Base-by-base conservation (phyloP, 2,113 vertebrate species). In the Bettongia penicillata region DNA sequence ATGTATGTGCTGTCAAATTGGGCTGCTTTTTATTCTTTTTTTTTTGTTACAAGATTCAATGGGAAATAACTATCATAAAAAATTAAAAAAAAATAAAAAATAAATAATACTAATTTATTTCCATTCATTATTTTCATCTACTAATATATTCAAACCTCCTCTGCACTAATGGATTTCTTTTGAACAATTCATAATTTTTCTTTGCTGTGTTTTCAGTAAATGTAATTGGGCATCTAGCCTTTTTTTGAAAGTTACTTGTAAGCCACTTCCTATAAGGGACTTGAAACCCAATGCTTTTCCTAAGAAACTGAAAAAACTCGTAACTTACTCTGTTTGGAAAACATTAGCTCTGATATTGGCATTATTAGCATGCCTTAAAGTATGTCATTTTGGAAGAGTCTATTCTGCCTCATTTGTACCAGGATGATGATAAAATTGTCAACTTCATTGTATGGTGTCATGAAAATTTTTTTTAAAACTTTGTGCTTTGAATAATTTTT, bases 401-500 rank as follows among this genome's bases (percentile, higher is more conserved):
- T 2, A 7, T 92, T 7, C 16, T 48, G 61, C 47, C 16, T 53
- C 48, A 84, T n/a, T 26, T 11, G 23, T 22, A 68, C 8, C 28
- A 92, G 1, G 91, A 19, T 31, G 23, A 49, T 49, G 43, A 31
- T 12, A 90, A 25, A 61, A 16, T 53, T 90, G 49, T 14, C 51
- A 94, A 77, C 47, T 55, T 43, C 51, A 51, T 96, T 94, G 19
- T 90, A 50, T 49, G 49, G 52, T 14, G 31, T 57, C 11, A 22
- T 89, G 90, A 48, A 31, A 92, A 92, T 91, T 90, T 61, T 68
- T 91, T 68, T 37, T n/a, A n/a, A 23, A 57, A 37, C 11, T 77
- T 84, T 91, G 53, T 52, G n/a, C 57, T 52, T 93, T 61, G 91
- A 94, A 93, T 91, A 84, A 93, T 26, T 92, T 90, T 93, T 57